Percentiles rank a stretch among this genome's conserved stretches.
These are phyloP conservation scores for Carcina quercana DNA, from an alignment of 2,888 invertebrate genomes.

Conservation along the genomic window DNA sequence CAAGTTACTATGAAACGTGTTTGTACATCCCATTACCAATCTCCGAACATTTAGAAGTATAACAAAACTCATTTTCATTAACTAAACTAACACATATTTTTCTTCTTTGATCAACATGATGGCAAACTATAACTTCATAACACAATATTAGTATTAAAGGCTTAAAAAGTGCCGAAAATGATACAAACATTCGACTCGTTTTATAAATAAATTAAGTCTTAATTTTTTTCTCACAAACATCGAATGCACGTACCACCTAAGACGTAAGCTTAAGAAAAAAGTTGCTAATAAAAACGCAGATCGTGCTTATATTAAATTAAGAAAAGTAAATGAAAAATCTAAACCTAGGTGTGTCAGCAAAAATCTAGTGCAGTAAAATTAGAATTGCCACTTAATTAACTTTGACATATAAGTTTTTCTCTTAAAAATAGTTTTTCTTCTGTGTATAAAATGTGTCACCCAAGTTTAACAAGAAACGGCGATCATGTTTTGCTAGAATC, in stretches of 20 bases:
- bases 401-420: conserved; percentile 65
- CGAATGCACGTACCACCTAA: conserved; percentile 38
- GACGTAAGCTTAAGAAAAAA: conserved; percentile 41
- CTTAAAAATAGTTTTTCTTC: conserved; percentile 72
- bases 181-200: conserved; percentile 31
- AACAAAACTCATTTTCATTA: conserved; percentile 66
- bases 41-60: conserved; percentile 56
- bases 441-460: conserved; percentile 70
- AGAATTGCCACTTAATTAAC: conserved; percentile 70
- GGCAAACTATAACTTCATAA: conserved; percentile 67
- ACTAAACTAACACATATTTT: conserved; percentile 66
- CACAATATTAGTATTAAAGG: conserved; percentile 67
- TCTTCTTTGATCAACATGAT: conserved; percentile 66
- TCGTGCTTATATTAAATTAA: conserved; percentile 69
- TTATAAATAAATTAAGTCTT: conserved; percentile 42
- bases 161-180: conserved; percentile 39
- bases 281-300: conserved; percentile 68
- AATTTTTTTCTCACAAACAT: conserved; percentile 27
- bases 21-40: conserved; percentile 53
- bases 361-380: conserved; percentile 71
- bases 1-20: conserved; percentile 68
- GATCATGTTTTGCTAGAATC: not conserved
- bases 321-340: conserved; percentile 50
- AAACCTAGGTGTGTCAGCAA: conserved; percentile 71
- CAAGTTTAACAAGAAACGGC: conserved; percentile 51